Conservation (phyloP, 2,797 vertebrate species). For the Borostomias antarcticus region DNA sequence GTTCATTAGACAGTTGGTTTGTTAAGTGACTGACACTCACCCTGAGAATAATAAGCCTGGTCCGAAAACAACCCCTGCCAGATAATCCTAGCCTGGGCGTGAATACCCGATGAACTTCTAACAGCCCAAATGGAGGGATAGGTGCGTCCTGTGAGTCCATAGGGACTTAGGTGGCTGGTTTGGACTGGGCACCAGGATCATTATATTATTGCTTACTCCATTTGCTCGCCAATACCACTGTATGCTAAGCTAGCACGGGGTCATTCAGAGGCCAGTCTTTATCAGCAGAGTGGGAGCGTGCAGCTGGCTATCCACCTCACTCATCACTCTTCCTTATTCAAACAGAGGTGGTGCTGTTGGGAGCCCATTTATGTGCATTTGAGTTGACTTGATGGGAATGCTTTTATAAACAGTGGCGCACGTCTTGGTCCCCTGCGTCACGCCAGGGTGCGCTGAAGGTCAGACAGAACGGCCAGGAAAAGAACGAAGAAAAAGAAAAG, state of each 20-base stretch:
- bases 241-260: neutral
- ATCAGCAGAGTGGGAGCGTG: neutral
- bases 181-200: slow-evolving; percentile 36
- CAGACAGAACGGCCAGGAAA: neutral
- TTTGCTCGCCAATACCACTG: slow-evolving; percentile 3
- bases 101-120: too few species aligned
- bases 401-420: slow-evolving; percentile 51
- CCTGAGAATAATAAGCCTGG: slow-evolving; percentile 62
- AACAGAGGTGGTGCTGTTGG: slow-evolving; percentile 24
- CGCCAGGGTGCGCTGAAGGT: slow-evolving; percentile 58
- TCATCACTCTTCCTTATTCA: slow-evolving; percentile 39
- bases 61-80: slow-evolving; percentile 40
- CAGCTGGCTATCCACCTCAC: slow-evolving; percentile 8
- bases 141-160: neutral
- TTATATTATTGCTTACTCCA: slow-evolving; percentile 57
- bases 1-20: slow-evolving; percentile 49
- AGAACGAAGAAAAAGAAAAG: slow-evolving; percentile 46
- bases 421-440: slow-evolving; percentile 70
- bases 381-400: slow-evolving; percentile 64
- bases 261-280: neutral
- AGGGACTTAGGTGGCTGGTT: neutral
- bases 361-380: slow-evolving; percentile 13
- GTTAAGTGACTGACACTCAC: slow-evolving; percentile 39
- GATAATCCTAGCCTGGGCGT: slow-evolving; percentile 12
- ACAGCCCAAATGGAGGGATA: too few species aligned